Evolutionary conservation across 2,888 invertebrate species (phyloP).

Genomic region (Dendrolimus houi): DNA sequence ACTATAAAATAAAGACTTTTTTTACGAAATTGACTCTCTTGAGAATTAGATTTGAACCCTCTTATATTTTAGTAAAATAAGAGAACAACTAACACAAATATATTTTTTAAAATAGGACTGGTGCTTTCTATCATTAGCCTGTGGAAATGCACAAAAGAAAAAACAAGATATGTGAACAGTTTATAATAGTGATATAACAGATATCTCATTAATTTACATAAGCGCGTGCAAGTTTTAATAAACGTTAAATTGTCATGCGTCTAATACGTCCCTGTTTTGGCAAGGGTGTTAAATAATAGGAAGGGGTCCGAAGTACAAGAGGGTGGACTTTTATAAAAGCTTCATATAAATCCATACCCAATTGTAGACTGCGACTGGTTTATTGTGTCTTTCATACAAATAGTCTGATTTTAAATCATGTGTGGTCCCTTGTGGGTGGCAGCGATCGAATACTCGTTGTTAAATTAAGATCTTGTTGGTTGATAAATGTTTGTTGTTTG

Average conservation of each 20-base stretch:
- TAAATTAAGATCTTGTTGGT: not conserved
- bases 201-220: too few species aligned
- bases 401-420: constrained; percentile 5
- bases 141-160: too few species aligned
- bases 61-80: too few species aligned
- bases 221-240: too few species aligned
- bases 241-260: not conserved
- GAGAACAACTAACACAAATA: too few species aligned
- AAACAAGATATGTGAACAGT: too few species aligned
- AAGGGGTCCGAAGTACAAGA: constrained; percentile 25
- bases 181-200: too few species aligned
- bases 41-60: too few species aligned
- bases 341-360: constrained; percentile 7
- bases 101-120: too few species aligned
- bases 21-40: too few species aligned
- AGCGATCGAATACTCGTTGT: not conserved
- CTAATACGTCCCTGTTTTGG: constrained; percentile 15
- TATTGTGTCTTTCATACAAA: constrained; percentile 12
- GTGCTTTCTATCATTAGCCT: too few species aligned
- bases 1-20: too few species aligned
- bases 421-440: constrained; percentile 4
- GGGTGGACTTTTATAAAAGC: constrained; percentile 17
- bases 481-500: not conserved
- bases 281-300: constrained; percentile 50
- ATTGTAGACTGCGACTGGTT: constrained; percentile 1